Conservation (phyloP, 2,797 vertebrate genomes). For the Tolypeutes matacus region DNA sequence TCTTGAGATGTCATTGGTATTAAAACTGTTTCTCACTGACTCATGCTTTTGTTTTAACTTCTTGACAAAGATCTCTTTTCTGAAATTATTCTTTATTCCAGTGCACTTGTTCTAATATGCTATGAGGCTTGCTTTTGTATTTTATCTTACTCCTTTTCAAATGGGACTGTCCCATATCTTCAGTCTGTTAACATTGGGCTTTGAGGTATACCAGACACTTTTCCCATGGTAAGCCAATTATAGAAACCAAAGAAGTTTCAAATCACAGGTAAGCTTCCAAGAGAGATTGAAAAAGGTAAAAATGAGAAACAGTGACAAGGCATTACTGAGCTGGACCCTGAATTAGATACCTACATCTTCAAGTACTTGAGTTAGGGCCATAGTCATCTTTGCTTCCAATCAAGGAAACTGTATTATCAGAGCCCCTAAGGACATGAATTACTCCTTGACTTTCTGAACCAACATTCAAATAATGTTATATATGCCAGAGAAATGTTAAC, state of each 20-base stretch:
- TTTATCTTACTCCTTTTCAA: slow-evolving; percentile 30
- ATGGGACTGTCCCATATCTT: not conserved
- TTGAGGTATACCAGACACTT: not conserved
- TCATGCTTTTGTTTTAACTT: slow-evolving; percentile 17
- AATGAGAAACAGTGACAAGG: not conserved
- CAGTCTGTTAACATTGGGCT: not conserved
- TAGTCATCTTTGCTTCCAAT: not conserved
- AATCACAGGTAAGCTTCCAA: slow-evolving; percentile 33
- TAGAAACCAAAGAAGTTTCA: slow-evolving; percentile 21
- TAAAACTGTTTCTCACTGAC: not conserved
- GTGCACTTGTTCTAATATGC: not conserved
- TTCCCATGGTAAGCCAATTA: not conserved
- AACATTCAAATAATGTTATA: slow-evolving; percentile 45
- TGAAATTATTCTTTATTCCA: slow-evolving; percentile 11
- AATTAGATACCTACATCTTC: not conserved
- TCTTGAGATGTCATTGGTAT: not conserved
- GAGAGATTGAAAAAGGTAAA: slow-evolving; percentile 19
- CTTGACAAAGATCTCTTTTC: slow-evolving; percentile 4
- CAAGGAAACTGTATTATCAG: not conserved
- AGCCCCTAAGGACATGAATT: not conserved
- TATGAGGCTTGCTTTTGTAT: not conserved
- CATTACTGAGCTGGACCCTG: not conserved
- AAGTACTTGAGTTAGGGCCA: not conserved
- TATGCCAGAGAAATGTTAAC: slow-evolving; percentile 2
- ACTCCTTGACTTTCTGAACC: not conserved